Evolutionary conservation across 2,888 invertebrate species (phyloP).

Genomic region (Parapristionchus giblindavisi): DNA sequence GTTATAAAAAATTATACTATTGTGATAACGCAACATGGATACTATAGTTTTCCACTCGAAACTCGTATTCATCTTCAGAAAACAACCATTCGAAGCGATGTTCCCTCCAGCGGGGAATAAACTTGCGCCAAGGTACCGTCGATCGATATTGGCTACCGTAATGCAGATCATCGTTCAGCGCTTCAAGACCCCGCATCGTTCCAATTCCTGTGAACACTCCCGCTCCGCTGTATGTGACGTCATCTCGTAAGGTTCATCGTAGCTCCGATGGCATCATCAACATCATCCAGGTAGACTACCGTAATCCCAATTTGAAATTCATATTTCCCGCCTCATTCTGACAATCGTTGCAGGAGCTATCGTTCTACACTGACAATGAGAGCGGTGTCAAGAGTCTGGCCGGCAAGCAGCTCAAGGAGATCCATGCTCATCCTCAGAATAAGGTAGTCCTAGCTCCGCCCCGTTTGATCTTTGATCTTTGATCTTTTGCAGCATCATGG

Average conservation of each 20-base stretch:
- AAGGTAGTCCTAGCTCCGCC: slow-evolving; percentile 1
- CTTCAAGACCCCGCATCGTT: slow-evolving; percentile 6
- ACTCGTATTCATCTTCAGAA: too few species aligned
- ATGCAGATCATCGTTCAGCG: not conserved
- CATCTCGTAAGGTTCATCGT: slow-evolving; percentile 7
- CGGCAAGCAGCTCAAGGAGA: slow-evolving; percentile 24
- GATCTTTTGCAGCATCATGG: slow-evolving; percentile 5
- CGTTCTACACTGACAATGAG: slow-evolving; percentile 19
- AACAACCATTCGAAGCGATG: too few species aligned
- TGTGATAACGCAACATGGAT: too few species aligned
- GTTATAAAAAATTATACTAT: too few species aligned
- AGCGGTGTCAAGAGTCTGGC: slow-evolving; percentile 21
- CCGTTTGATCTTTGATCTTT: too few species aligned
- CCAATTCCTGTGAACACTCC: not conserved
- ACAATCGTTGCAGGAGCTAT: slow-evolving; percentile 6
- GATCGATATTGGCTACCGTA: too few species aligned
- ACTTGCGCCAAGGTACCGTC: too few species aligned
- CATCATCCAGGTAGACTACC: slow-evolving; percentile 22
- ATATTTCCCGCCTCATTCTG: not conserved
- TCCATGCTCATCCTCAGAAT: not conserved
- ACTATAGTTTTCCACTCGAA: too few species aligned
- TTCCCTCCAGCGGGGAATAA: too few species aligned
- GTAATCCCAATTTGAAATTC: not conserved
- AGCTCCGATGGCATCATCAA: slow-evolving; percentile 20
- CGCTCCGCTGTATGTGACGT: slow-evolving; percentile 7